phyloP scores from a whole-genome alignment of 2,113 vertebrate genomes.

The Atlantisia rogersi region DNA sequence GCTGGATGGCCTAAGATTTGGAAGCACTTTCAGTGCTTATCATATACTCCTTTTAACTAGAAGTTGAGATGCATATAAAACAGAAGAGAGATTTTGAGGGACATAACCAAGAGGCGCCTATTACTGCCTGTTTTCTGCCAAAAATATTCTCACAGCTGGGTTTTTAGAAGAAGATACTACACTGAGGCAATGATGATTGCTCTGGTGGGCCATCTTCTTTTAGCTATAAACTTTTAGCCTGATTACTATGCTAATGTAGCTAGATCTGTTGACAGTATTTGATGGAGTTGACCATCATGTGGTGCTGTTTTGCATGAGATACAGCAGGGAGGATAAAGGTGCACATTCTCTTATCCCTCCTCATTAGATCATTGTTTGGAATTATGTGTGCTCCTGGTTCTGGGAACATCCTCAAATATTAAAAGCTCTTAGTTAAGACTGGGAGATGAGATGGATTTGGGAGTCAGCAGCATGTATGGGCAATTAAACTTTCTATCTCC shows the following conservation, averaged over 20 bases:
- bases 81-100: not conserved
- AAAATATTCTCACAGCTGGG: not conserved
- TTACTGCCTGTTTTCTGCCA: not conserved
- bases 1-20: not conserved
- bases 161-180: conserved; percentile 2
- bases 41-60: not conserved
- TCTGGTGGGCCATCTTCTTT: not conserved
- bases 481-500: not conserved
- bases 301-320: not conserved
- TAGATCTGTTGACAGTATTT: not conserved
- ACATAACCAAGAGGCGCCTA: not conserved
- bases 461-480: not conserved
- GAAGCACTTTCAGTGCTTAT: not conserved
- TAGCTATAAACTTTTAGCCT: not conserved
- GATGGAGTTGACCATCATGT: not conserved
- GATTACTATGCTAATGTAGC: not conserved
- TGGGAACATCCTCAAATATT: not conserved
- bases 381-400: not conserved
- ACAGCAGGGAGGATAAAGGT: not conserved
- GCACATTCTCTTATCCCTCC: not conserved
- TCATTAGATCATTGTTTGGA: not conserved
- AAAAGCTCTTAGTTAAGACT: not conserved
- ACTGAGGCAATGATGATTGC: not conserved
- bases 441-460: not conserved
- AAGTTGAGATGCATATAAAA: not conserved